Evolutionary conservation across 2,888 invertebrate species (phyloP), one percentile per base, ranked within the genome.

Genomic region (Tanaodytes sp.): DNA sequence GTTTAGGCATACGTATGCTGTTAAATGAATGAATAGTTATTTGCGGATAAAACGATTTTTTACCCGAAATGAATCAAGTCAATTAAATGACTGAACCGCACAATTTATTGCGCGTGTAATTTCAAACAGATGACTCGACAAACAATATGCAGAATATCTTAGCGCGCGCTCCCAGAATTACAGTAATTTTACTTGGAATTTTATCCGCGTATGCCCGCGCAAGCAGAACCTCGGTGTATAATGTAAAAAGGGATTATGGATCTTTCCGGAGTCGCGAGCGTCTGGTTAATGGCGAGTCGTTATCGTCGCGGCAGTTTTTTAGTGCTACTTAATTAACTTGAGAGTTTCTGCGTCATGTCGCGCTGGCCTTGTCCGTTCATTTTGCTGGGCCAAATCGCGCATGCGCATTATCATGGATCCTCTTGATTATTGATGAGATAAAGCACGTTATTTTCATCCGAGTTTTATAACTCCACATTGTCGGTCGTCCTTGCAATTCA

Each of bases 301-400:
- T 70, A 70, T 70, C 65, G 61, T 55, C 36, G 23, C 31, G 65
- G 46, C 27, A 42, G 62, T 62, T 61, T 70, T 65, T 70, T 55
- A 40, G 62, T 49, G 65, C 55, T 61, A 63, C 62, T 62, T 68
- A 62, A 68, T 68, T 68, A 68, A 63, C 48, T 63, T 42, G 48
- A 63, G 52, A 36, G 42, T 45, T 61, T 45, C 37, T 42, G 20
- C 40, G 55, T 63, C 46, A 52, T 48, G 68, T 59, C 58, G 54
- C 48, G 36, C 20, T 23, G 46, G 40, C 55, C 54, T 48, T 59
- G 42, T 37, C 55, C 33, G 55, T 33, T 52, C 15, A 27, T 46
- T 54, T 19, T 11, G 9, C 5, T 14, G 45, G 11, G 12, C 19
- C 31, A 30, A 45, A 31, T 43, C 30, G 57, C 42, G 40, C n/a